Percentiles rank a stretch among this genome's conserved stretches.
phyloP scores from a whole-genome alignment of 2,113 vertebrate species.

The Oryzias curvinotus region DNA sequence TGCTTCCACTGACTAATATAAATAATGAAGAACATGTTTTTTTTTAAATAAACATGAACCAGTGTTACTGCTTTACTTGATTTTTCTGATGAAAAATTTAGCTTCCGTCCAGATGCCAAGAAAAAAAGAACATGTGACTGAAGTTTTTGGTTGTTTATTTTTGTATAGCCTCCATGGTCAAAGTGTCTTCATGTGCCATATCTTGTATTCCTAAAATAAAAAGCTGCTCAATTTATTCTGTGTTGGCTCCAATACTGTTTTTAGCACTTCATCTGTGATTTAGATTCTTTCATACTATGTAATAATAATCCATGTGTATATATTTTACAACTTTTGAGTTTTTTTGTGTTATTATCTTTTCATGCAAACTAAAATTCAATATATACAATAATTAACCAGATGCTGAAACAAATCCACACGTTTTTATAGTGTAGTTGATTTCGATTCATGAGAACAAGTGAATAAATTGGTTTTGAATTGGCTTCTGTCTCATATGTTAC shows the following conservation, averaged over 20 bases:
- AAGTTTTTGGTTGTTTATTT: slow-evolving; percentile 6
- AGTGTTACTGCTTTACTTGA: slow-evolving; percentile 23
- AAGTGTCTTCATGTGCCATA: slow-evolving; percentile 10
- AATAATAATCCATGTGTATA: too few species aligned
- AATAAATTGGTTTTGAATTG: too few species aligned
- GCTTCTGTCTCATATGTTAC: too few species aligned
- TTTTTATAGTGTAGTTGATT: not conserved
- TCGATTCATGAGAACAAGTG: not conserved
- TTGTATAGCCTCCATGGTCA: not conserved
- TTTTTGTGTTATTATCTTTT: slow-evolving; percentile 19
- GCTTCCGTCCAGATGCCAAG: slow-evolving; percentile 4
- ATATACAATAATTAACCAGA: not conserved
- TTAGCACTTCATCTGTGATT: slow-evolving; percentile 13
- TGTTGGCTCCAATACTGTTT: slow-evolving; percentile 5
- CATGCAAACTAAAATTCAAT: slow-evolving; percentile 4
- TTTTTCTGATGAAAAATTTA: not conserved
- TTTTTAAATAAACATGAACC: slow-evolving; percentile 23
- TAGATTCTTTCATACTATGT: not conserved
- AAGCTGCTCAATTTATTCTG: slow-evolving; percentile 18
- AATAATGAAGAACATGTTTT: not conserved
- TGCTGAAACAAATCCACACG: not conserved
- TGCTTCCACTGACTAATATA: slow-evolving; percentile 8
- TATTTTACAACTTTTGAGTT: not conserved
- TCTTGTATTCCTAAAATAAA: slow-evolving; percentile 2
- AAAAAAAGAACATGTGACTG: not conserved